Base-by-base conservation (phyloP, 2,888 invertebrate genomes). In the Argyresthia goedartella region DNA sequence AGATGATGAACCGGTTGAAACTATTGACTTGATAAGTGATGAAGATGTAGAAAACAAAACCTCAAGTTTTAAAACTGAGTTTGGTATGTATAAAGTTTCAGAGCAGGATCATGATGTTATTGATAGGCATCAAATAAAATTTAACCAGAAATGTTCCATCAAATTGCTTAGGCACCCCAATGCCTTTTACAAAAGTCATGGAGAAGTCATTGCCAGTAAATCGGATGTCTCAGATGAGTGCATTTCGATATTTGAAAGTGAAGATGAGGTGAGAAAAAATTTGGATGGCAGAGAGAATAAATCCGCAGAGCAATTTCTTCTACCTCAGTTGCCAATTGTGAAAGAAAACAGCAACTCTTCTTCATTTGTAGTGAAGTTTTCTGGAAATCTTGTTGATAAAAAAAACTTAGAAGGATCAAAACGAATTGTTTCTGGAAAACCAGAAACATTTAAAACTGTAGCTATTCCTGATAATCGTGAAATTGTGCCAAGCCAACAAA, bases 21-120 rank as follows among this genome's bases (percentile, higher is more conserved):
- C 76, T 36, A 76, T 86, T 42, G 65, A 77, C 62, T 69, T 86
- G 53, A 62, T 84, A 8, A 85, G 82, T 56, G 85, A 85, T 45
- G 84, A 85, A 7, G 85, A 85, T 10, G 67, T 65, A 8, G 13
- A 41, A 13, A 10, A 13, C 33, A 33, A 44, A 35, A 13, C 4
- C 6, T 9, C 8, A 1, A 35, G 25, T 13, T 71, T 73, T 51
- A 60, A 60, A 49, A 82, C 81, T 1, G 72, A 81, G 60, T 77
- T 65, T 60, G 82, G 81, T n/a, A 66, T 62, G 42, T 76, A 63
- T 59, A 66, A 63, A 49, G 56, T 74, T 13, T 56, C 58, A 42
- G 44, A 53, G 1, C 60, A 72, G 16, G 57, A 71, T 35, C 57
- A 56, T 51, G 57, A 62, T 35, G 45, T 60, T 42, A 63, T 71